Percentiles rank a stretch among this genome's conserved stretches.
Conservation (phyloP, 30 jellyfish, hydroid and myxozoan species). For the Hydractinia symbiolongicarpus region DNA sequence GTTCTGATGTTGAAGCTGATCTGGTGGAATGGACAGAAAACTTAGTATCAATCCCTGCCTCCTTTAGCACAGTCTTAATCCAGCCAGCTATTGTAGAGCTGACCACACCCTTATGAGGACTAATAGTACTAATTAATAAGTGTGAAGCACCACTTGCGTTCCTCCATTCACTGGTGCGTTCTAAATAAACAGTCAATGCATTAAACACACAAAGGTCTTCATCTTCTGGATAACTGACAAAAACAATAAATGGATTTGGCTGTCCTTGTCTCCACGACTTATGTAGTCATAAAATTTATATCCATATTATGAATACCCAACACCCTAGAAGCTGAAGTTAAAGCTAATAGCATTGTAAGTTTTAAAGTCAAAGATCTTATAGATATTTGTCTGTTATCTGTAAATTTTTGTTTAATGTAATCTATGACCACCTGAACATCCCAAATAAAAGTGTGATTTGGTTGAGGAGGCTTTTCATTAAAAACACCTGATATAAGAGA, state of each 20-base stretch:
- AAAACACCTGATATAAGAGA: slow-evolving; percentile 26
- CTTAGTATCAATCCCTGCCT: too few relatives aligned
- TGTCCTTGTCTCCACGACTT: slow-evolving; percentile 4
- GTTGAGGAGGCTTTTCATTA: slow-evolving; percentile 33
- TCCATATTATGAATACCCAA: slow-evolving; percentile 10
- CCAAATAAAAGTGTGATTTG: slow-evolving; percentile 20
- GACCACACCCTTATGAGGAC: too few relatives aligned
- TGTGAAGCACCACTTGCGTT: too few relatives aligned
- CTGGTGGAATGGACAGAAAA: too few relatives aligned
- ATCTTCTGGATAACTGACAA: not conserved
- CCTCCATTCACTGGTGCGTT: too few relatives aligned
- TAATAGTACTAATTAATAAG: too few relatives aligned
- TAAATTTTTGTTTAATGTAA: not conserved
- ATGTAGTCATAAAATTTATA: not conserved
- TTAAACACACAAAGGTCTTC: not conserved
- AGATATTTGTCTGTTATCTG: not conserved
- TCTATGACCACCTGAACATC: slow-evolving; percentile 25
- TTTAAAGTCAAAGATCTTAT: slow-evolving; percentile 8
- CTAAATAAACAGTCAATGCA: too few relatives aligned
- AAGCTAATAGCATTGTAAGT: slow-evolving; percentile 11
- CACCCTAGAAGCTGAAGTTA: slow-evolving; percentile 13
- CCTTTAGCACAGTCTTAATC: too few relatives aligned
- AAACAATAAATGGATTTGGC: not conserved
- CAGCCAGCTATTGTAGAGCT: too few relatives aligned
- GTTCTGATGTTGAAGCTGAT: too few relatives aligned